These are phyloP conservation scores for Neogobius melanostomus DNA, from an alignment of 2,113 vertebrate species.

Conservation along the genomic window DNA sequence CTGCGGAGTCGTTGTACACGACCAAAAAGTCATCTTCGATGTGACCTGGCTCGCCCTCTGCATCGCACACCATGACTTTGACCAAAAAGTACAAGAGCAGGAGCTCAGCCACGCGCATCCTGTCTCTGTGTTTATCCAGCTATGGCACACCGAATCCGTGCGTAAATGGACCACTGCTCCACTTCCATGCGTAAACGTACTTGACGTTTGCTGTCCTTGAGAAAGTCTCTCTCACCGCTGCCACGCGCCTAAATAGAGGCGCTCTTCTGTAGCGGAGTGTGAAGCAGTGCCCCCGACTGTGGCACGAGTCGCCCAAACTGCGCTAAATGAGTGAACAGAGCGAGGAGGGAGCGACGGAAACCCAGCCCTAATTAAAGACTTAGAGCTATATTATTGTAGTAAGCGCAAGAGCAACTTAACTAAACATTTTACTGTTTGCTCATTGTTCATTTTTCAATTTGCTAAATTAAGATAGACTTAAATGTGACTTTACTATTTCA, in stretches of 20 bases:
- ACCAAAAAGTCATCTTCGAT: conserved; percentile 84
- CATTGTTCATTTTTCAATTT: no score
- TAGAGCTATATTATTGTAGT: conserved; percentile 27
- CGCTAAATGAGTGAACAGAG: conserved; percentile 26
- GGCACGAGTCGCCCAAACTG: background rate
- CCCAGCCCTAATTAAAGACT: conserved; percentile 45
- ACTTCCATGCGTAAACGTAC: conserved; percentile 30
- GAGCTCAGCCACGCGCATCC: conserved; percentile 69
- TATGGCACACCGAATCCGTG: conserved; percentile 21
- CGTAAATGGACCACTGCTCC: conserved; percentile 51
- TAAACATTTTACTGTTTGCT: background rate
- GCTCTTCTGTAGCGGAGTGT: background rate
- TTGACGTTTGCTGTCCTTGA: background rate
- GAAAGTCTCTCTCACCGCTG: background rate
- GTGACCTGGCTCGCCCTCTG: conserved; percentile 86
- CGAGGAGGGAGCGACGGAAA: conserved; percentile 20
- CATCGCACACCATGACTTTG: conserved; percentile 87
- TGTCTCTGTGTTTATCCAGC: conserved; percentile 37
- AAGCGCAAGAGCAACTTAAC: background rate
- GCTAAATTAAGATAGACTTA: no score
- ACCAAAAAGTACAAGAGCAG: conserved; percentile 89
- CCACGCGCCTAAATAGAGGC: background rate
- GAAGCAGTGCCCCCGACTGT: conserved; percentile 27
- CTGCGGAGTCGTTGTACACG: conserved; percentile 84
- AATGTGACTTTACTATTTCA: background rate